phyloP scores from a whole-genome alignment of 2,888 invertebrate species.

The Crematogaster levior region DNA sequence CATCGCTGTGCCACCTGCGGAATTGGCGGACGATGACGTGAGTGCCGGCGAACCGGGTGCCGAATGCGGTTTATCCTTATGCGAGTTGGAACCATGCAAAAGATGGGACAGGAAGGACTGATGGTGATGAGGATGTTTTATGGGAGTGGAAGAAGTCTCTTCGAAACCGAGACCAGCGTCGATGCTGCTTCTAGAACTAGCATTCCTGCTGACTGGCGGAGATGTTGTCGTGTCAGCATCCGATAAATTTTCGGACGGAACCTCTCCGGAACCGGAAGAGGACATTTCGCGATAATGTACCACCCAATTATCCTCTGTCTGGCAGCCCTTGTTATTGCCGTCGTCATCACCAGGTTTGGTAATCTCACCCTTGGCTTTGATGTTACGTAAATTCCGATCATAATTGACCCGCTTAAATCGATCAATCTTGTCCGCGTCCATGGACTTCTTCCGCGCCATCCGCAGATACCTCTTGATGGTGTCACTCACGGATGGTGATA shows the following conservation, averaged over 20 bases:
- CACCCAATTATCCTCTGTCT: constrained; percentile 93
- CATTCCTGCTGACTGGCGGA: constrained; percentile 85
- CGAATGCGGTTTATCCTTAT: constrained; percentile 86
- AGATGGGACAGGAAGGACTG: constrained; percentile 89
- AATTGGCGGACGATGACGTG: constrained; percentile 85
- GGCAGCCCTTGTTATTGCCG: constrained; percentile 91
- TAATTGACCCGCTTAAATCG: constrained; percentile 95
- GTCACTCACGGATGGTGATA: constrained; percentile 94
- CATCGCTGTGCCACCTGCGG: constrained; percentile 90
- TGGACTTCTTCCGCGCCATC: constrained; percentile 95
- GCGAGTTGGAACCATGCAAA: constrained; percentile 86
- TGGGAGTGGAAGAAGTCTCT: constrained; percentile 85
- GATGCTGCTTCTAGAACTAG: constrained; percentile 87
- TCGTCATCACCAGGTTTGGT: constrained; percentile 93
- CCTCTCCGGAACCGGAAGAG: constrained; percentile 80
- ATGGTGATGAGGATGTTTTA: constrained; percentile 87
- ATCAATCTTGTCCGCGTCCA: constrained; percentile 92
- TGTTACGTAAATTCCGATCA: constrained; percentile 93
- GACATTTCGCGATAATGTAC: constrained; percentile 87
- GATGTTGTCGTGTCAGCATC: constrained; percentile 84
- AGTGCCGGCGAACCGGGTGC: constrained; percentile 87
- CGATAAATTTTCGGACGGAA: constrained; percentile 78
- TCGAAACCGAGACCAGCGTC: constrained; percentile 86
- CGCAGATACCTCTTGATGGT: constrained; percentile 94
- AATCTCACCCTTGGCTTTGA: constrained; percentile 92